Conservation (phyloP, 2,888 invertebrate species). For the Fragum fragum region DNA sequence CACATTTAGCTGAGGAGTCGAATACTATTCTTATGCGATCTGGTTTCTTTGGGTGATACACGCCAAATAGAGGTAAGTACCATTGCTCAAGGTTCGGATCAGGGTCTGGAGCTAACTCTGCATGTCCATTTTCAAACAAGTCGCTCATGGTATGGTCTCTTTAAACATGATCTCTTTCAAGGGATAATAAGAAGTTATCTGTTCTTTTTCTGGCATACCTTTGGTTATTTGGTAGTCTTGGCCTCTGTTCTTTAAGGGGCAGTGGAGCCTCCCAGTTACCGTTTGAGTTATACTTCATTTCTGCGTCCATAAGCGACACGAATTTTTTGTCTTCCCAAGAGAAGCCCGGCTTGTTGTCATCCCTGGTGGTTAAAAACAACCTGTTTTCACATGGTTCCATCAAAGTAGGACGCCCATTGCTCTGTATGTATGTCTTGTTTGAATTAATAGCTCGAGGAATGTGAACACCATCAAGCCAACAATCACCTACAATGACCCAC, state of each 20-base stretch:
- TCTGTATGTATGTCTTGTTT: constrained; percentile 34
- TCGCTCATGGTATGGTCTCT: not conserved
- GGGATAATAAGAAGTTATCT: not conserved
- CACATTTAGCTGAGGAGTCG: constrained; percentile 56
- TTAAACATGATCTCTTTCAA: not conserved
- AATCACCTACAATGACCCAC: constrained; percentile 46
- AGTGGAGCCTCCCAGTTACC: constrained; percentile 2
- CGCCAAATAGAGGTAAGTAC: constrained; percentile 10
- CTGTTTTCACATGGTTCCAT: constrained; percentile 22
- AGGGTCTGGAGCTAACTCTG: not conserved
- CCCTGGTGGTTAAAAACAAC: constrained; percentile 10
- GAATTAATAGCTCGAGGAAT: constrained; percentile 5
- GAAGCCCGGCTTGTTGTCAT: constrained; percentile 39
- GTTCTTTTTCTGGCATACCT: not conserved
- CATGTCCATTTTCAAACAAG: not conserved
- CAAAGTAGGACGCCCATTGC: constrained; percentile 31
- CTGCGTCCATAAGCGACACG: constrained; percentile 34
- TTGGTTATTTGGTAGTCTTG: not conserved
- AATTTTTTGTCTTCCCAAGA: constrained; percentile 48
- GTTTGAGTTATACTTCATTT: constrained; percentile 30
- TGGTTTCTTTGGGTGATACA: too few species aligned
- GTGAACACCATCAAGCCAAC: constrained; percentile 35
- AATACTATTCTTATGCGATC: constrained; percentile 55
- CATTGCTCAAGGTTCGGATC: not conserved
- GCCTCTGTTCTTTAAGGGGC: not conserved